Conservation (phyloP, 2,113 vertebrate genomes). For the Excalfactoria chinensis region DNA sequence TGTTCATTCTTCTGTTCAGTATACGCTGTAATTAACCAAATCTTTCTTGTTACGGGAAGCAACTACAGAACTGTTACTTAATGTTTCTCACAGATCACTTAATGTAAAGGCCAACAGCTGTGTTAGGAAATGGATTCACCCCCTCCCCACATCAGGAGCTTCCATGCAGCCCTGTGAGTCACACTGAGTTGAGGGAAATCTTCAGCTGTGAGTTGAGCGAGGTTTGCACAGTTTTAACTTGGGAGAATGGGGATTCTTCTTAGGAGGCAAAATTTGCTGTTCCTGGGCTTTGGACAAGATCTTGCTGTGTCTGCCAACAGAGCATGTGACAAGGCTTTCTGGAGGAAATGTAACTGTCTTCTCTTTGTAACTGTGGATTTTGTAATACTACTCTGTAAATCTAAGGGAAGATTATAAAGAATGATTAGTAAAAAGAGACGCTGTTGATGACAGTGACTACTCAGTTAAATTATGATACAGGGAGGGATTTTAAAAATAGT, state of each 20-base stretch:
- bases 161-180: background rate
- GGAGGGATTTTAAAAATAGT: background rate
- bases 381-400: background rate
- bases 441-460: background rate
- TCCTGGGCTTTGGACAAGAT: background rate
- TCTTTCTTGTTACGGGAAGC: background rate
- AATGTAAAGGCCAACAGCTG: background rate
- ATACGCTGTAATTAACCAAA: background rate
- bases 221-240: background rate
- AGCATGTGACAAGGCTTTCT: background rate
- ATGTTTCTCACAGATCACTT: background rate
- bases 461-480: background rate
- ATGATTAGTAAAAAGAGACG: background rate
- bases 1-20: background rate
- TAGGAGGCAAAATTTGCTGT: background rate
- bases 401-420: background rate
- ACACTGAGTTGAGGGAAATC: accelerated
- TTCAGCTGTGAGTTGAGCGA: background rate
- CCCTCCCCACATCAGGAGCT: background rate
- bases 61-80: background rate
- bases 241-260: background rate
- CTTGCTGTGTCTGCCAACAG: background rate
- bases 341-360: background rate
- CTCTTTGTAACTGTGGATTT: background rate
- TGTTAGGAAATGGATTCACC: background rate